Conservation (phyloP, 2,797 vertebrate species). For the Centropyge bicolor region DNA sequence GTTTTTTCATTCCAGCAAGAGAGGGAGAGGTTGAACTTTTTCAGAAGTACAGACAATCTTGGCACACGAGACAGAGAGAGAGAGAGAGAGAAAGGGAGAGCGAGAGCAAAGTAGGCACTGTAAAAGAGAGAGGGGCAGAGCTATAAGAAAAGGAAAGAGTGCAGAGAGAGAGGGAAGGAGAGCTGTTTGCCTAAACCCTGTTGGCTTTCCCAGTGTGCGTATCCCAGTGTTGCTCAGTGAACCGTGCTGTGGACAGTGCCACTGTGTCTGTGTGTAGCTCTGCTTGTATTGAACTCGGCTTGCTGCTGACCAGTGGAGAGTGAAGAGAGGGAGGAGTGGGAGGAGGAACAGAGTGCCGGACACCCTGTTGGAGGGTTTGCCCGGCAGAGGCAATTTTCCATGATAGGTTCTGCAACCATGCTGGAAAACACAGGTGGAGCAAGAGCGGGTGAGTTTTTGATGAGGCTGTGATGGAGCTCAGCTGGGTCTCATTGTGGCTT, state of each 20-base stretch:
- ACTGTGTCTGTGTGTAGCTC: slow-evolving; percentile 72
- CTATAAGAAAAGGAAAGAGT: slow-evolving; percentile 72
- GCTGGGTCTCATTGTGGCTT: slow-evolving; percentile 27
- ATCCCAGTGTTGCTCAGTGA: slow-evolving; percentile 79
- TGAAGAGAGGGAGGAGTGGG: slow-evolving; percentile 67
- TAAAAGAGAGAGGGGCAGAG: slow-evolving; percentile 63
- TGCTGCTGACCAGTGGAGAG: slow-evolving; percentile 77
- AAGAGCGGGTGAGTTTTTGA: slow-evolving; percentile 79
- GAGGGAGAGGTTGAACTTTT: slow-evolving; percentile 91
- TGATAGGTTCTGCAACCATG: slow-evolving; percentile 76
- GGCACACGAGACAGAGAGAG: slow-evolving; percentile 74
- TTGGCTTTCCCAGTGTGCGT: slow-evolving; percentile 78
- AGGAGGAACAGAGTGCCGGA: slow-evolving; percentile 61
- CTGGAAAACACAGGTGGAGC: slow-evolving; percentile 82
- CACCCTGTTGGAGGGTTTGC: slow-evolving; percentile 71
- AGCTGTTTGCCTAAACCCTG: slow-evolving; percentile 78
- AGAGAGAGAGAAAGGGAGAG: slow-evolving; percentile 20
- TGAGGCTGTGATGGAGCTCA: slow-evolving; percentile 40
- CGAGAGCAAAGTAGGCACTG: slow-evolving; percentile 64
- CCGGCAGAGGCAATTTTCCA: slow-evolving; percentile 49
- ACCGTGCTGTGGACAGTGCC: slow-evolving; percentile 76
- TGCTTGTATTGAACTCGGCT: slow-evolving; percentile 72
- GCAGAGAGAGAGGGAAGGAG: slow-evolving; percentile 57
- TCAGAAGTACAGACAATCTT: slow-evolving; percentile 97
- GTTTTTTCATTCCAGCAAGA: slow-evolving; percentile 95